Percentiles rank a stretch among this genome's conserved stretches.
Evolutionary conservation across 2,113 vertebrate genomes (phyloP).

Genomic region (Ptilonorhynchus violaceus): DNA sequence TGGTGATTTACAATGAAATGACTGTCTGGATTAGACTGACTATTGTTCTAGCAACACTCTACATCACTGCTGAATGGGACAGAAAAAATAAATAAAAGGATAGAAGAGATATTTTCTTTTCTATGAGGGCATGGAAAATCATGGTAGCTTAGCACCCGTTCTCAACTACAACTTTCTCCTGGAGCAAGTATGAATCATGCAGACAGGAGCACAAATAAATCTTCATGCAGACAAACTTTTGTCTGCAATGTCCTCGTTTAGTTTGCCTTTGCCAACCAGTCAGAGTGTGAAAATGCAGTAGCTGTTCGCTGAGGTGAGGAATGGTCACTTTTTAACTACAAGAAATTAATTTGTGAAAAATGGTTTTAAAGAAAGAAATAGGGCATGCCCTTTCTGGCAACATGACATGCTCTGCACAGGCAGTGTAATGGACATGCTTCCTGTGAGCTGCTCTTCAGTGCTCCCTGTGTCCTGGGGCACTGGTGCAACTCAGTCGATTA

Average conservation of each 20-base stretch:
- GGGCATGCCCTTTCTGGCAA: not conserved
- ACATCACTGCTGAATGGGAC: not conserved
- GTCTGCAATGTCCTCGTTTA: not conserved
- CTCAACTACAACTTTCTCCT: not conserved
- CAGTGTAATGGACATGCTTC: not conserved
- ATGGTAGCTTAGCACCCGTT: not conserved
- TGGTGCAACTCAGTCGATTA: not conserved
- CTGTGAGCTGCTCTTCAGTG: not conserved
- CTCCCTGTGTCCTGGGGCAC: not conserved
- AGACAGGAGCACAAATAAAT: conserved; percentile 11
- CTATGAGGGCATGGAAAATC: conserved; percentile 3
- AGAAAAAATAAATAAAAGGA: not conserved
- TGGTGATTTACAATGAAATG: not conserved
- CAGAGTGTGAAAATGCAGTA: not conserved
- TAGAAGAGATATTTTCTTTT: not conserved
- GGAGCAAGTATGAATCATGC: not conserved
- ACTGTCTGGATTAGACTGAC: not conserved
- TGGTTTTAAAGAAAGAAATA: not conserved
- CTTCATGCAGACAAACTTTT: not conserved
- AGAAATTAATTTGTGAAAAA: not conserved
- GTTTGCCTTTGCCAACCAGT: not conserved
- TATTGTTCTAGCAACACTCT: not conserved
- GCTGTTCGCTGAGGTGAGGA: not conserved
- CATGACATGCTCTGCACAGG: fast-evolving
- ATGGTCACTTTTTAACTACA: not conserved